These are phyloP conservation scores for Otolemur crassicaudatus DNA, from an alignment of 2,797 vertebrate species.

Conservation along the genomic window DNA sequence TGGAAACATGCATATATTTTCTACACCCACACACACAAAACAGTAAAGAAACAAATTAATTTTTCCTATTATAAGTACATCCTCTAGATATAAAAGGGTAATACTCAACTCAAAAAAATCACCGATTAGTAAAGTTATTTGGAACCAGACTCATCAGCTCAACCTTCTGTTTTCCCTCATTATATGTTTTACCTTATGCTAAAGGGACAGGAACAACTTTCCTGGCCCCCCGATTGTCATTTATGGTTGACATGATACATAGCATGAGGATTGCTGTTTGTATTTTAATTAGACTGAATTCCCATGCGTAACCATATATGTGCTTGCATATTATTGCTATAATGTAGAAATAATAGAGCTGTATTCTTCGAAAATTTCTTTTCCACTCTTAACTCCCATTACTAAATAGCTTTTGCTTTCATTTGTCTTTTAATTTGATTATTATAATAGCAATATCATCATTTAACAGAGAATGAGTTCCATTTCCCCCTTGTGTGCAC, in stretches of 20 bases:
- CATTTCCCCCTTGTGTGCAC: too few species aligned
- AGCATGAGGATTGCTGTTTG: conserved; percentile 15
- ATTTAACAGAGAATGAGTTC: conserved; percentile 24
- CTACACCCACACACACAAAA: not conserved
- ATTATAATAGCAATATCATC: not conserved
- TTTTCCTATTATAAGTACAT: not conserved
- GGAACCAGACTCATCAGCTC: not conserved
- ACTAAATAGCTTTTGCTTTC: conserved; percentile 28
- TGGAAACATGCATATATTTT: not conserved
- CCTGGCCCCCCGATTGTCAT: not conserved
- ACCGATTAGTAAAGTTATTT: not conserved
- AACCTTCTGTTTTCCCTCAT: not conserved
- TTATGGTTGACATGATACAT: not conserved
- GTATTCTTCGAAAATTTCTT: conserved; percentile 36
- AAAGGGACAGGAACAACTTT: conserved; percentile 32
- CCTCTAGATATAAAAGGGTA: not conserved
- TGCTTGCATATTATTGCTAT: conserved; percentile 34
- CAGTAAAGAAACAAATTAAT: conserved; percentile 29
- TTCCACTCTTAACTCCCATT: conserved; percentile 7
- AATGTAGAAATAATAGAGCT: conserved; percentile 34
- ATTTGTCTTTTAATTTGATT: conserved; percentile 64
- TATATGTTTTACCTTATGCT: not conserved
- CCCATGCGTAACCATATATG: not conserved
- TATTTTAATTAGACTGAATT: conserved; percentile 65
- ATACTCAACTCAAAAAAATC: not conserved